phyloP scores from a whole-genome alignment of 2,797 vertebrate genomes.

The Clamator glandarius region DNA sequence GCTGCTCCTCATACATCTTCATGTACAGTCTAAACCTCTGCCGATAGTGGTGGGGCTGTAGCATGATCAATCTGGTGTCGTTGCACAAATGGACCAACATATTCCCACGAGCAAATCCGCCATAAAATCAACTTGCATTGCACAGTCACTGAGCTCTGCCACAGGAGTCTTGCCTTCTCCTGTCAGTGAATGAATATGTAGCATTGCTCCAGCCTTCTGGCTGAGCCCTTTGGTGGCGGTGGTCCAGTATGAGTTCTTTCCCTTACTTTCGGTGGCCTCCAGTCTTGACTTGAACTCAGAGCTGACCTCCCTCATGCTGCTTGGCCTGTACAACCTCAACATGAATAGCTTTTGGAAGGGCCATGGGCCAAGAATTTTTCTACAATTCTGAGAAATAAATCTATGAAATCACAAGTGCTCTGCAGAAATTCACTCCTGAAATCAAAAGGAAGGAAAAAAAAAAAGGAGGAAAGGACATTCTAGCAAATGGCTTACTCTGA shows the following conservation, averaged over 20 bases:
- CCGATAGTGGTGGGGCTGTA: background rate
- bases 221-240: background rate
- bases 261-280: background rate
- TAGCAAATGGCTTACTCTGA: background rate
- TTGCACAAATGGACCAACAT: rapidly evolving
- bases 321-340: background rate
- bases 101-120: background rate
- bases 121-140: background rate
- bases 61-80: background rate
- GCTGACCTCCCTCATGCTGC: background rate
- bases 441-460: background rate
- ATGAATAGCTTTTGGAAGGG: background rate
- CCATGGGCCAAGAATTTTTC: background rate
- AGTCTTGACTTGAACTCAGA: background rate
- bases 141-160: background rate
- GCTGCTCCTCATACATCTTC: no score
- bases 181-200: rapidly evolving
- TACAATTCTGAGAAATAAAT: conserved; percentile 5
- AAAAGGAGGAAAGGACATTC: background rate
- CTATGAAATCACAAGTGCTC: background rate
- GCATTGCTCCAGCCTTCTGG: background rate
- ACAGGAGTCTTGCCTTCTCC: background rate
- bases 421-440: background rate
- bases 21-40: rapidly evolving
- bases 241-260: background rate